Base-by-base conservation (phyloP, 2,797 vertebrate species). In the Pogoniulus pusillus region DNA sequence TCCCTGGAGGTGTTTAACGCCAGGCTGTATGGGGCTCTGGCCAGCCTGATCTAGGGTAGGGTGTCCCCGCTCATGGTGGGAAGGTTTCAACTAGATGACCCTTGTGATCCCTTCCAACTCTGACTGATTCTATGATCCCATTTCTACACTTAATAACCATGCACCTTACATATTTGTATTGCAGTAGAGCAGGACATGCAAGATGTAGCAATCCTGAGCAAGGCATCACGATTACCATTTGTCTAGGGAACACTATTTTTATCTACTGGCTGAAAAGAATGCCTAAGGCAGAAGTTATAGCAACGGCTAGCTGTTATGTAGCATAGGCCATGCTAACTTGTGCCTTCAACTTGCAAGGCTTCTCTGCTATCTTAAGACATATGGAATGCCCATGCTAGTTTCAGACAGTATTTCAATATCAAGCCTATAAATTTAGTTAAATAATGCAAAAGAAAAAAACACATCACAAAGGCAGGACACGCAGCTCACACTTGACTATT, bases 401-500 rank as follows among this genome's bases (percentile, higher is more conserved):
- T 74, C 22, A 57, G 41, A 54, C 20, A 24, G 18, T n/a, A 4
- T 26, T n/a, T 64, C 58, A 57, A n/a, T 22, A 75, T 30, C 47
- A n/a, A 57, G 34, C 5, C 34, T 82, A 63, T 29, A 37, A 35
- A 70, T 58, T 43, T 43, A 58, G n/a, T 22, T 54, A 43, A 77
- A 53, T 32, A 53, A 53, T 3, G 18, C 35, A 70, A 63, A 63
- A 43, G 20, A 10, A 27, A 17, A 45, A 70, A 70, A 78, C 19
- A 29, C 1, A 10, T 30, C 30, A 34, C 20, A 13, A 57, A 57
- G 27, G 39, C n/a, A 51, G 27, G 70, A 62, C 17, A 24, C 18
- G 49, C 0, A 0, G 6, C 7, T 18, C 30, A 17, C 0, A 0
- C 32, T 82, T 39, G 12, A 49, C 57, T 63, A 34, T 58, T 64